phyloP scores from a whole-genome alignment of 2,113 vertebrate genomes.

The Tylochromis polylepis region DNA sequence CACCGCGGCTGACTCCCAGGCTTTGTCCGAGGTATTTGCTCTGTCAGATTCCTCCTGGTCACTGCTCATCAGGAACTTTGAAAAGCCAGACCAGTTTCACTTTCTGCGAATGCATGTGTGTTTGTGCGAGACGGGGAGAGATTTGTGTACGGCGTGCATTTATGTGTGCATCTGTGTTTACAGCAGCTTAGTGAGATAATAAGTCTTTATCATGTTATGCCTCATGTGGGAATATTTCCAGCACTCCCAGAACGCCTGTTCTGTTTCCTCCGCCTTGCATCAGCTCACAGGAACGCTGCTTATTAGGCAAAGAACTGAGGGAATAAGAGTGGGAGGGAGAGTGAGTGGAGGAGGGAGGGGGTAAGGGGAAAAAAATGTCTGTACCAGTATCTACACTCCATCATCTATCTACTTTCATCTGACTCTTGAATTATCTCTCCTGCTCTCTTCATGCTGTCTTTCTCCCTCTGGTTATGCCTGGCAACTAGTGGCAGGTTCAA shows the following conservation, averaged over 20 bases:
- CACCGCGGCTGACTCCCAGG: constrained; percentile 38
- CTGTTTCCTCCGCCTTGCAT: constrained; percentile 77
- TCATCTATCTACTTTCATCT: constrained; percentile 68
- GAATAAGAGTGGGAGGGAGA: constrained; percentile 58
- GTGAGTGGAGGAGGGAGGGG: not conserved
- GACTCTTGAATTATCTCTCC: constrained; percentile 68
- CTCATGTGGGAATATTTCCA: constrained; percentile 77
- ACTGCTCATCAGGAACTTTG: constrained; percentile 48
- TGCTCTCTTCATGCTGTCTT: constrained; percentile 22
- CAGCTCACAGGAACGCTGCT: constrained; percentile 75
- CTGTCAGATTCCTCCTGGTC: constrained; percentile 72
- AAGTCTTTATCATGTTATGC: constrained; percentile 75
- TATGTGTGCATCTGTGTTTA: constrained; percentile 70
- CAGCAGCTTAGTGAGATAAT: constrained; percentile 75
- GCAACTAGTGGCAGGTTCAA: constrained; percentile 58
- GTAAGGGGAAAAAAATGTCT: constrained; percentile 38
- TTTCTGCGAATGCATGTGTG: constrained; percentile 15
- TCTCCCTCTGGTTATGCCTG: constrained; percentile 46
- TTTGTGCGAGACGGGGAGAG: not conserved
- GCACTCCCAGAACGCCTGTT: constrained; percentile 74
- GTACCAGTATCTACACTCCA: constrained; percentile 66
- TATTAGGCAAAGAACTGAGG: constrained; percentile 77
- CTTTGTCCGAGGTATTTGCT: constrained; percentile 64
- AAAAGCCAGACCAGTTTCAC: constrained; percentile 19
- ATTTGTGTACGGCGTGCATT: constrained; percentile 57